Percentiles rank a stretch among this genome's conserved stretches.
phyloP scores from a whole-genome alignment of 2,113 vertebrate genomes.

The Microcebus lehilahytsara region DNA sequence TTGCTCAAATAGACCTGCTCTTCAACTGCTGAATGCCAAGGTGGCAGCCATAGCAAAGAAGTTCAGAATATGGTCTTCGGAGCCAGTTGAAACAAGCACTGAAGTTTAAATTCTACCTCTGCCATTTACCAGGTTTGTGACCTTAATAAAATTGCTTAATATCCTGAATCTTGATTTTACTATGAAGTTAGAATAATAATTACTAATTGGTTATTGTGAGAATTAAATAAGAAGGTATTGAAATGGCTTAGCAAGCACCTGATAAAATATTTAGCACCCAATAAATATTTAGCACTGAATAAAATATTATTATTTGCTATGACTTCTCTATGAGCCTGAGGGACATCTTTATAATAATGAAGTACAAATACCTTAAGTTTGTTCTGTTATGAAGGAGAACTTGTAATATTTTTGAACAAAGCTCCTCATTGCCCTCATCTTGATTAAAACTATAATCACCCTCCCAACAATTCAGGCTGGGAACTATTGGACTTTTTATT shows the following conservation, averaged over 20 bases:
- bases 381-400: neutral
- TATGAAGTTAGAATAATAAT: constrained; percentile 36
- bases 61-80: neutral
- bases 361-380: constrained; percentile 38
- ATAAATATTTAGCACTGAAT: constrained; percentile 67
- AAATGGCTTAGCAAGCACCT: constrained; percentile 28
- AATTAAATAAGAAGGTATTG: constrained; percentile 33
- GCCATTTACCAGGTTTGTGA: neutral
- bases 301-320: constrained; percentile 51
- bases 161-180: constrained; percentile 22
- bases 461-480: neutral
- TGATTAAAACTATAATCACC: neutral
- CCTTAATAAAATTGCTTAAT: neutral
- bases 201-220: constrained; percentile 22
- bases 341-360: constrained; percentile 14
- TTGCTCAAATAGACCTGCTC: neutral
- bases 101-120: neutral
- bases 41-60: neutral
- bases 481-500: neutral
- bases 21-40: neutral
- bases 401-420: neutral
- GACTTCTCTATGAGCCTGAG: neutral
- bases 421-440: neutral
- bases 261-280: constrained; percentile 60
- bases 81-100: neutral